Evolutionary conservation across 2,113 vertebrate genomes (phyloP).

Genomic region (Megaceryle maxima): DNA sequence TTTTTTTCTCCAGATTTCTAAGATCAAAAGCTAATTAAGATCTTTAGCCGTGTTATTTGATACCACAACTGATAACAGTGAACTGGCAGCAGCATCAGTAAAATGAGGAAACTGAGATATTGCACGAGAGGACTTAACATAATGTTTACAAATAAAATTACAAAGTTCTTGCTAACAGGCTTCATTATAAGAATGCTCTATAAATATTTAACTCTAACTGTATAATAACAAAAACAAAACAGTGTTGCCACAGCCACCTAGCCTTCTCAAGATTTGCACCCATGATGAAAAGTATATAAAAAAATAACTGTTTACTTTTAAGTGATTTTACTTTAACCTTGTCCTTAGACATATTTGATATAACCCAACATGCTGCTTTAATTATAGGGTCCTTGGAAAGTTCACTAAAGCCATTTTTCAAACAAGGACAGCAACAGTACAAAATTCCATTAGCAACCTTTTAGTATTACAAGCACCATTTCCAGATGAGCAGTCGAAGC

Average conservation of each 20-base stretch:
- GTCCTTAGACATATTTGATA: neutral
- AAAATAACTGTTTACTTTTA: neutral
- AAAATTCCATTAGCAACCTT: slow-evolving; percentile 38
- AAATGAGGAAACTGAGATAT: neutral
- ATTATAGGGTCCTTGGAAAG: neutral
- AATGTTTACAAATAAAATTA: neutral
- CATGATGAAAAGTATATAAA: neutral
- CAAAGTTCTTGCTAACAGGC: neutral
- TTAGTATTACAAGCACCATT: neutral
- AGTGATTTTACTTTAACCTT: neutral
- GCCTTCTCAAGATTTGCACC: neutral
- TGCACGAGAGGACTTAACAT: neutral
- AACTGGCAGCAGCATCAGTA: neutral
- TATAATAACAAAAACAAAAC: neutral
- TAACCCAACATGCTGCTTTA: neutral
- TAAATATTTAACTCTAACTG: neutral
- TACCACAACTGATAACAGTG: neutral
- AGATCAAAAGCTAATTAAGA: neutral
- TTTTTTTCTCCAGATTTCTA: neutral
- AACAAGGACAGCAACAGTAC: neutral
- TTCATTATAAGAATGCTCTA: neutral
- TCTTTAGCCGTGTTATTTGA: neutral
- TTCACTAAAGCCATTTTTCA: slow-evolving; percentile 14
- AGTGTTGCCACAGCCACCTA: neutral
- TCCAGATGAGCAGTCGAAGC: slow-evolving; percentile 20